A percentile compares a stretch with the other conserved stretches of the same genome.
Evolutionary conservation across 1,140 invertebrate genomes (phyloP).

Genomic region (Bombus haemorrhoidalis): DNA sequence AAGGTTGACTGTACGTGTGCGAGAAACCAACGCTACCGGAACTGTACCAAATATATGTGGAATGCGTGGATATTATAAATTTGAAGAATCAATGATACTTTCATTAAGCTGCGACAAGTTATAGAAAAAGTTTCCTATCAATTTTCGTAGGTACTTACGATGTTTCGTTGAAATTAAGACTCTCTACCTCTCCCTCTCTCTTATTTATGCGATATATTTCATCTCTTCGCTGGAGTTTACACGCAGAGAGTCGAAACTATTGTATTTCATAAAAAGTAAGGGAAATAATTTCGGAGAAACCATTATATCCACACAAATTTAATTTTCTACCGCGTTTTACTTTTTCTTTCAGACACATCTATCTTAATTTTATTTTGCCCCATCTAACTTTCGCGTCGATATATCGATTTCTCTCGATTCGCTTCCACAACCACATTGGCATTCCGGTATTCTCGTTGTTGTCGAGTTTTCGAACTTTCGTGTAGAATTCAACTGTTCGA

Average conservation of each 20-base stretch:
- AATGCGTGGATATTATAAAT: background rate
- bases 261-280: background rate
- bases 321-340: background rate
- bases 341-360: background rate
- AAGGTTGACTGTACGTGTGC: no score
- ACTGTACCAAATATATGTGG: background rate
- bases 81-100: background rate
- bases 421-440: background rate
- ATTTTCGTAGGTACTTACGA: background rate
- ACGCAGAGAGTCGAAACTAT: background rate
- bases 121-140: background rate
- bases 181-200: no score
- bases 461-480: background rate
- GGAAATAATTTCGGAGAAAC: background rate
- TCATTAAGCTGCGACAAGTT: background rate
- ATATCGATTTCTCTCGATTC: slow-evolving; percentile 11
- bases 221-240: background rate
- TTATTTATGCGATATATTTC: background rate
- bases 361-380: background rate
- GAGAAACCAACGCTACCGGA: background rate
- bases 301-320: background rate
- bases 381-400: background rate
- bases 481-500: background rate
- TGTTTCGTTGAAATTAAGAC: background rate
- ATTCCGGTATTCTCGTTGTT: background rate